These are phyloP conservation scores for Stenurella melanura DNA, from an alignment of 2,888 invertebrate species.

Conservation along the genomic window DNA sequence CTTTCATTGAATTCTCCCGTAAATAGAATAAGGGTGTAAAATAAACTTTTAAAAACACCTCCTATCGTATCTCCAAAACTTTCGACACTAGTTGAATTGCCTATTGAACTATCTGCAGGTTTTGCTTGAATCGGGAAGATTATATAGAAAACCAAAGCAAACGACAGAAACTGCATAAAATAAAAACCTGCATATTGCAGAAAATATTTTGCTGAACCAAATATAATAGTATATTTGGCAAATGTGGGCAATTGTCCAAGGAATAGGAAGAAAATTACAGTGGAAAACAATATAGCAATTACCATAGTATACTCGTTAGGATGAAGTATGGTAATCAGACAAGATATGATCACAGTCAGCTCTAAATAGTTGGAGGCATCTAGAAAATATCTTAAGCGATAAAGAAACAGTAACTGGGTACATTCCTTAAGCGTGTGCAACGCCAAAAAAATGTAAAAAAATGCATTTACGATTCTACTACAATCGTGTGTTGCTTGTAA, in stretches of 20 bases:
- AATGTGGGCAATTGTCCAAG: slow-evolving; percentile 58
- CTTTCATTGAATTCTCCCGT: slow-evolving; percentile 61
- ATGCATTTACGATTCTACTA: slow-evolving; percentile 23
- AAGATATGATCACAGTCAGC: slow-evolving; percentile 45
- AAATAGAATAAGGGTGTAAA: slow-evolving; percentile 58
- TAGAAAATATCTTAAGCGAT: slow-evolving; percentile 51
- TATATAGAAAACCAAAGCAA: slow-evolving; percentile 61
- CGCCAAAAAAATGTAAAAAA: slow-evolving; percentile 46
- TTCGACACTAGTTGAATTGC: background rate
- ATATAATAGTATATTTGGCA: slow-evolving; percentile 61
- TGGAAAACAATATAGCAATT: slow-evolving; percentile 55
- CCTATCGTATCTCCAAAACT: slow-evolving; percentile 3
- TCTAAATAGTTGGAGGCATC: slow-evolving; percentile 57
- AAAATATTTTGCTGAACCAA: slow-evolving; percentile 60
- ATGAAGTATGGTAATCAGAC: slow-evolving; percentile 40
- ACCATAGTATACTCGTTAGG: slow-evolving; percentile 54
- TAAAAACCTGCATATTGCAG: slow-evolving; percentile 61
- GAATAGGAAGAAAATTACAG: slow-evolving; percentile 54
- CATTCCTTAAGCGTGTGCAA: slow-evolving; percentile 55
- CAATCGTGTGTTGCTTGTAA: slow-evolving; percentile 40
- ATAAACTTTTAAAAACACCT: slow-evolving; percentile 54
- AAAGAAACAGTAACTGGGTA: slow-evolving; percentile 53
- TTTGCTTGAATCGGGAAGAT: slow-evolving; percentile 50
- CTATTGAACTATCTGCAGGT: background rate
- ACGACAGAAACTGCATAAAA: slow-evolving; percentile 60